A percentile compares a stretch with the other conserved stretches of the same genome.
These are phyloP conservation scores for Nasonovia ribisnigri DNA, from an alignment of 2,888 invertebrate genomes.

Conservation along the genomic window DNA sequence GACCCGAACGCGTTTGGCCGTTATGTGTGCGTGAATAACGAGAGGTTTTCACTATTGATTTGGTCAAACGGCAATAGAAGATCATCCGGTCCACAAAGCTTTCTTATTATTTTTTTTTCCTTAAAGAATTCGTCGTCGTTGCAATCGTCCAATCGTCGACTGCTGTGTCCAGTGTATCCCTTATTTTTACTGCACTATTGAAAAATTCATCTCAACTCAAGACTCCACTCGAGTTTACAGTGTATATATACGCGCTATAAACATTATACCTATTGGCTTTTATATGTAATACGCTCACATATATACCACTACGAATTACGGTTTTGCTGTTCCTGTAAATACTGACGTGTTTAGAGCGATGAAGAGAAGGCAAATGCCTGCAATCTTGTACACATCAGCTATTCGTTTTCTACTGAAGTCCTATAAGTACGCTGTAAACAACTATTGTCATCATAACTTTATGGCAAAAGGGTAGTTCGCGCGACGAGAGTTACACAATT, in stretches of 20 bases:
- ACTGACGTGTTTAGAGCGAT: neutral
- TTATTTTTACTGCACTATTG: neutral
- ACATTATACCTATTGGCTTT: neutral
- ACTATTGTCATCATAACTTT: neutral
- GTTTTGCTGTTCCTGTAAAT: neutral
- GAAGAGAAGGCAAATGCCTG: neutral
- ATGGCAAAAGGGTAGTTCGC: neutral
- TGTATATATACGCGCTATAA: neutral
- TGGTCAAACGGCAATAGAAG: neutral
- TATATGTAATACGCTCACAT: neutral
- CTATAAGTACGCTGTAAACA: neutral
- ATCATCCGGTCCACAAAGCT: neutral
- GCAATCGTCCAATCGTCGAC: neutral
- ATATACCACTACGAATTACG: neutral
- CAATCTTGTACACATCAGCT: neutral
- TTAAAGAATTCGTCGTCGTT: neutral
- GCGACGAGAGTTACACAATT: neutral
- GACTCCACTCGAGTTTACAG: neutral
- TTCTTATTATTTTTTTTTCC: neutral
- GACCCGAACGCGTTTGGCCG: neutral
- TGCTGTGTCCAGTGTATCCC: neutral
- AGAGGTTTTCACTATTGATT: conserved; percentile 23
- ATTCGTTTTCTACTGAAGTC: neutral
- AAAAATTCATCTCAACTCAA: neutral
- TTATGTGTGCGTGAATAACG: neutral